These are phyloP conservation scores for Boloria euphrosyne DNA, from an alignment of 2,888 invertebrate genomes.

Conservation along the genomic window DNA sequence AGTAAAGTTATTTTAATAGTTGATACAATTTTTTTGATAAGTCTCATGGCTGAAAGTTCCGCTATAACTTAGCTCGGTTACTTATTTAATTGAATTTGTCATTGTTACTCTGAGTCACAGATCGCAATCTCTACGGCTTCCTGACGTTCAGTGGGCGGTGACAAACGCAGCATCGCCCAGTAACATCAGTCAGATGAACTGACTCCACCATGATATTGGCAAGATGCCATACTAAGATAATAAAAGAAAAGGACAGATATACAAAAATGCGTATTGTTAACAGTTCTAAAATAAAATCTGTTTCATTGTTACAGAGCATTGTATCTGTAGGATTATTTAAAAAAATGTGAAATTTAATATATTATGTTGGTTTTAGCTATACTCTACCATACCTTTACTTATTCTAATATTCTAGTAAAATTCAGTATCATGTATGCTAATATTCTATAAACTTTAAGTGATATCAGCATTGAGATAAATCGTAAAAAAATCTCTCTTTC, in stretches of 20 bases:
- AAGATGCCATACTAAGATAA: constrained; percentile 34
- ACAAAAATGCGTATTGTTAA: constrained; percentile 29
- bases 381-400: too few species aligned
- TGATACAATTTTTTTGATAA: neutral
- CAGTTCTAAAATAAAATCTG: constrained; percentile 10
- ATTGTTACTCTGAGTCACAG: constrained; percentile 31
- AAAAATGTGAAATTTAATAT: too few species aligned
- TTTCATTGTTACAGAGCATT: neutral
- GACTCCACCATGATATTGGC: constrained; percentile 36
- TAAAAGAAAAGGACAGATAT: constrained; percentile 34
- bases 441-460: too few species aligned
- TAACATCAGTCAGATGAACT: constrained; percentile 31
- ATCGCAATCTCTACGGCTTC: constrained; percentile 31
- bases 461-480: too few species aligned
- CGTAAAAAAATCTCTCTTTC: too few species aligned
- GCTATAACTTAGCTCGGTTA: constrained; percentile 6
- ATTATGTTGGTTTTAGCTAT: too few species aligned
- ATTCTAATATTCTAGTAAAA: too few species aligned
- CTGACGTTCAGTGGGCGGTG: constrained; percentile 36
- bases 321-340: too few species aligned
- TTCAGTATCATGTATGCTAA: too few species aligned
- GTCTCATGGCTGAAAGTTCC: neutral
- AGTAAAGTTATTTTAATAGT: neutral
- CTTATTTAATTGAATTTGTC: constrained; percentile 29
- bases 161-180: constrained; percentile 36